phyloP scores from a whole-genome alignment of 2,888 invertebrate species.

The Nomada fabriciana region DNA sequence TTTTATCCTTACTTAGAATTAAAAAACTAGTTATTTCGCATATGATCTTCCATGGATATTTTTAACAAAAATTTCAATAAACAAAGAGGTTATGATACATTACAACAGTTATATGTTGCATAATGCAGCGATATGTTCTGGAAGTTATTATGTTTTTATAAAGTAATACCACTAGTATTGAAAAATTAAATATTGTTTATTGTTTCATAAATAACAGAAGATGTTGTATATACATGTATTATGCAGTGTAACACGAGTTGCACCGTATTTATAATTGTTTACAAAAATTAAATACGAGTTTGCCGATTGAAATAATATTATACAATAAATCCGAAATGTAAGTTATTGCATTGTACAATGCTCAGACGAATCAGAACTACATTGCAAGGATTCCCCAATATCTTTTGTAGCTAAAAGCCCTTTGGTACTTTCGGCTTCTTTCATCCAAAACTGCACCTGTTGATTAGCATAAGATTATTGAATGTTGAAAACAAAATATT shows the following conservation, averaged over 20 bases:
- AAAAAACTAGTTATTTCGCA: background rate
- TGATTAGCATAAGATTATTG: conserved; percentile 35
- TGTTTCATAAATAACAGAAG: conserved; percentile 19
- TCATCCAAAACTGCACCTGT: conserved; percentile 86
- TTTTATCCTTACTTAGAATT: background rate
- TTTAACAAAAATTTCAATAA: conserved; percentile 4
- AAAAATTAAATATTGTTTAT: conserved; percentile 40
- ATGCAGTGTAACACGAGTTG: background rate
- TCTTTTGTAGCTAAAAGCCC: conserved; percentile 83
- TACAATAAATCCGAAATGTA: conserved; percentile 12
- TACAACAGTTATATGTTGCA: background rate
- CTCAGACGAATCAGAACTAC: conserved; percentile 70
- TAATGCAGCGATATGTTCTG: background rate
- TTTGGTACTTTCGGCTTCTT: conserved; percentile 87
- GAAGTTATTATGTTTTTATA: background rate
- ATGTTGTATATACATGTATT: conserved; percentile 25
- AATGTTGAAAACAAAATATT: background rate
- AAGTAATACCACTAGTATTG: background rate
- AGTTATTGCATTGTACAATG: conserved; percentile 79
- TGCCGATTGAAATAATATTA: conserved; percentile 10
- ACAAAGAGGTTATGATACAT: background rate
- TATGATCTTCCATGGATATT: background rate
- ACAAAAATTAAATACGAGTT: too few relatives aligned
- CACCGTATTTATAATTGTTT: background rate
- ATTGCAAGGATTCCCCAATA: conserved; percentile 68